These are phyloP conservation scores for crab-eating macaque (Macaca fascicularis) DNA, from an alignment of 2,113 vertebrate genomes.

Conservation along the genomic window DNA sequence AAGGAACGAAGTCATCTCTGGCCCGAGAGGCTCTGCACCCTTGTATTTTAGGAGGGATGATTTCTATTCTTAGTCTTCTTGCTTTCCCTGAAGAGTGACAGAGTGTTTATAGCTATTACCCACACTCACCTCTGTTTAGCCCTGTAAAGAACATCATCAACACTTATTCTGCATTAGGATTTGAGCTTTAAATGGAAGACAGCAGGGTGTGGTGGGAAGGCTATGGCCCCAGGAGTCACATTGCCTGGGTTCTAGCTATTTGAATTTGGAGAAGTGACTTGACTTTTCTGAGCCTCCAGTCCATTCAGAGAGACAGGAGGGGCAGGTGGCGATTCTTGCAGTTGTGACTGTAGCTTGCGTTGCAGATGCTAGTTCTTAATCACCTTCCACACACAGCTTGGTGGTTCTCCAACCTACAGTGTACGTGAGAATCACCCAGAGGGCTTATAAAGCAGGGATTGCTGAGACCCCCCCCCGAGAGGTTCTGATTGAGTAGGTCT, in stretches of 20 bases:
- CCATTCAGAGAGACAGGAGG: not conserved
- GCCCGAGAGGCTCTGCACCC: not conserved
- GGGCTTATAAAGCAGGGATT: not conserved
- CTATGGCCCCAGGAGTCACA: not conserved
- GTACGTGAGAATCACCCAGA: accelerated
- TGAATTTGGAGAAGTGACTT: not conserved
- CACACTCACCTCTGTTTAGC: not conserved
- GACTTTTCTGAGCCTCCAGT: not conserved
- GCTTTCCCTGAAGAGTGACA: not conserved
- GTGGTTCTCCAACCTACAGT: not conserved
- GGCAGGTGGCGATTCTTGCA: not conserved
- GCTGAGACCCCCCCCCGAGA: not conserved
- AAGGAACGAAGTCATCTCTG: not conserved
- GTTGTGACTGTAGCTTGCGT: accelerated
- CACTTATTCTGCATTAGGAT: not conserved
- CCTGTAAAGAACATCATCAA: accelerated
- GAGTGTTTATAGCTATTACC: not conserved
- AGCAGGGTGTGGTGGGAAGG: not conserved
- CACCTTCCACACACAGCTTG: not conserved
- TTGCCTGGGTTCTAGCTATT: not conserved
- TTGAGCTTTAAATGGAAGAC: not conserved
- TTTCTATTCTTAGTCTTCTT: not conserved
- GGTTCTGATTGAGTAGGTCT: not conserved
- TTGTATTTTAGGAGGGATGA: not conserved
- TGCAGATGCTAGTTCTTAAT: not conserved